Evolutionary conservation across 2,113 vertebrate genomes (phyloP), one percentile per base, ranked within the genome.

Genomic region (Pedetes capensis): DNA sequence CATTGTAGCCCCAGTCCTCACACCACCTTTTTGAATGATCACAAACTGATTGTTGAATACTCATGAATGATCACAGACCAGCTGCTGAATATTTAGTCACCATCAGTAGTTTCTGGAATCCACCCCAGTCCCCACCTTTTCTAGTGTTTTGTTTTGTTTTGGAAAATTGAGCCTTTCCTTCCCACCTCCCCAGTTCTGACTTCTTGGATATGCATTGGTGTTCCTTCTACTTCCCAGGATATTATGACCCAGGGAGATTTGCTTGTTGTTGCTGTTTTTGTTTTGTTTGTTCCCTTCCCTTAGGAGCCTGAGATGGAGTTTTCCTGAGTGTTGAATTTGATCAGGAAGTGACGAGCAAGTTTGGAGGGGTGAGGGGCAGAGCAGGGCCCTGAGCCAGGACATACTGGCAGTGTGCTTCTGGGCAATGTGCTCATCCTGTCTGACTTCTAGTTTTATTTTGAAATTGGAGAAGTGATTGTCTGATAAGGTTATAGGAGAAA

Each of bases 401-500:
- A 22, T 39, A 14, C 6, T 75, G 37, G 49, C 69, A 49, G 17
- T 39, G 53, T 71, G 66, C 59, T 55, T 42, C 84, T 69, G 51
- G 83, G 57, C 16, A 25, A 37, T 44, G 79, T 44, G 9, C 84
- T 76, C 53, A 83, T 32, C 64, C 17, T n/a, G 74, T 75, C 44
- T 75, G 61, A 94, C 32, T 66, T 68, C 34, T 10, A 27, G 20
- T 82, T 96, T 93, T 55, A 49, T 76, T 88, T 96, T 75, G 69
- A 55, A 71, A n/a, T 76, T 39, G 20, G 47, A 68, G 72, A 92
- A 44, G 5, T 63, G 49, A 89, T 57, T 82, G 27, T 39, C 42
- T 89, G 75, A 12, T 91, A 72, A 88, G 9, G 34, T 55, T 57
- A 11, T 63, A n/a, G 29, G 16, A 20, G 63, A 71, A 78, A 47